phyloP scores from a whole-genome alignment of 2,113 vertebrate species.

The Oryzias curvinotus region DNA sequence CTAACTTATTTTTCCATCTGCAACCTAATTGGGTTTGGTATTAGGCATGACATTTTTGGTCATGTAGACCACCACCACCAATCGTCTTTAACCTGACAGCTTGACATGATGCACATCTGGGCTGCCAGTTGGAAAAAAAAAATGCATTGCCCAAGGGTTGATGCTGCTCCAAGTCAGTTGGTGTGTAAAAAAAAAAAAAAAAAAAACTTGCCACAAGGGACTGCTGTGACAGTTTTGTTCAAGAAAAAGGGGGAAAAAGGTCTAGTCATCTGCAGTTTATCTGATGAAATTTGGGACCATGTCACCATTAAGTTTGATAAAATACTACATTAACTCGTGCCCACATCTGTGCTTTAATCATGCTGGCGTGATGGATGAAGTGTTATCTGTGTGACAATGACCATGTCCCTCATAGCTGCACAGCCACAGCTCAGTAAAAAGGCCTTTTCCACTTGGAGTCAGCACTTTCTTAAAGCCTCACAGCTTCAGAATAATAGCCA shows the following conservation, averaged over 20 bases:
- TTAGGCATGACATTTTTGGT: conserved; percentile 1
- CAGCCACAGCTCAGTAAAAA: conserved; percentile 17
- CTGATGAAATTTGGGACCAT: conserved; percentile 33
- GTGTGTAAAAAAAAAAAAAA: neutral
- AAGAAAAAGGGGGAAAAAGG: conserved; percentile 29
- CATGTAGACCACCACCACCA: conserved; percentile 28
- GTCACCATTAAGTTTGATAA: conserved; percentile 31
- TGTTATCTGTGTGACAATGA: conserved; percentile 12
- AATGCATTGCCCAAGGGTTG: conserved; percentile 27
- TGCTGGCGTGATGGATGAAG: conserved; percentile 28
- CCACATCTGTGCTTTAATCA: conserved; percentile 47
- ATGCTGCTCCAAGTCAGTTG: conserved; percentile 12
- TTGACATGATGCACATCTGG: conserved; percentile 54
- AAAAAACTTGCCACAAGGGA: conserved; percentile 30
- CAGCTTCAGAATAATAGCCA: conserved; percentile 54
- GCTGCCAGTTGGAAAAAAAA: conserved; percentile 7
- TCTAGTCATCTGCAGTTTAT: conserved; percentile 23
- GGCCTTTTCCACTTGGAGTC: conserved; percentile 49
- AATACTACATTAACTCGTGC: conserved; percentile 28
- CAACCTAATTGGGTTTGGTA: conserved; percentile 8
- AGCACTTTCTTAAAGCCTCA: conserved; percentile 55
- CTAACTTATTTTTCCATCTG: no score
- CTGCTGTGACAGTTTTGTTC: conserved; percentile 26
- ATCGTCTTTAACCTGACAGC: conserved; percentile 45
- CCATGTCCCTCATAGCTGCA: conserved; percentile 3